Evolutionary conservation across 2,888 invertebrate genomes (phyloP), one percentile per base, ranked within the genome.

Genomic region (Lasioglossum villosulum): DNA sequence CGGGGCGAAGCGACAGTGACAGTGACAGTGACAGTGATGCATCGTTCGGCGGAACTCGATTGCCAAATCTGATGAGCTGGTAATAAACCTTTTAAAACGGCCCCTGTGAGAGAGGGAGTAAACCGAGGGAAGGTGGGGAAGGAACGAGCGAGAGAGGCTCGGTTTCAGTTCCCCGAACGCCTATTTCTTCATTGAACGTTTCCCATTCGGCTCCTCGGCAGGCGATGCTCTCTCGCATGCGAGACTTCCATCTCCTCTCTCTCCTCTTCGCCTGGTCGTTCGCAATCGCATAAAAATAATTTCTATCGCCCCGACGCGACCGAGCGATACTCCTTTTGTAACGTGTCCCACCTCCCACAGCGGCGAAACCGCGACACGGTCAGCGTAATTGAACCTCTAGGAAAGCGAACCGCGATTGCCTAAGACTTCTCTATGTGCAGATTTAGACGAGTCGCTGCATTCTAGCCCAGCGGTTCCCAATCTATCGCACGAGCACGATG

Each of bases 321-420:
- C 70, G 52, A 56, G 66, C 70, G 88, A 78, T 75, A 78, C 63
- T 86, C 72, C 73, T 63, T 86, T 85, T 83, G 81, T 86, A 80
- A 84, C 83, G 84, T 77, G 59, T 12, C 8, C 66, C 73, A 72
- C 73, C 63, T 63, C 63, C 63, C 63, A 63, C 70, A 74, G 63
- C 52, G 78, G 78, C 84, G 59, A 71, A 81, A 75, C 78, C 85
- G 85, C 66, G 34, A 68, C 66, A 79, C 70, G 78, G 91, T 93
- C 93, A 93, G 93, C 93, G 93, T 92, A 93, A 93, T 93, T 92
- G 89, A 93, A 93, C 90, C 91, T 90, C 91, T 91, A 92, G 91
- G 88, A 91, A 90, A 78, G 79, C 74, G 75, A 48, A 78, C 86
- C 91, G 88, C 90, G 91, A 91, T 93, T 93, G 93, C 93, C 92